Percentiles rank a stretch among this genome's conserved stretches.
These are phyloP conservation scores for Athene noctua DNA, from an alignment of 2,113 vertebrate species.

Conservation along the genomic window DNA sequence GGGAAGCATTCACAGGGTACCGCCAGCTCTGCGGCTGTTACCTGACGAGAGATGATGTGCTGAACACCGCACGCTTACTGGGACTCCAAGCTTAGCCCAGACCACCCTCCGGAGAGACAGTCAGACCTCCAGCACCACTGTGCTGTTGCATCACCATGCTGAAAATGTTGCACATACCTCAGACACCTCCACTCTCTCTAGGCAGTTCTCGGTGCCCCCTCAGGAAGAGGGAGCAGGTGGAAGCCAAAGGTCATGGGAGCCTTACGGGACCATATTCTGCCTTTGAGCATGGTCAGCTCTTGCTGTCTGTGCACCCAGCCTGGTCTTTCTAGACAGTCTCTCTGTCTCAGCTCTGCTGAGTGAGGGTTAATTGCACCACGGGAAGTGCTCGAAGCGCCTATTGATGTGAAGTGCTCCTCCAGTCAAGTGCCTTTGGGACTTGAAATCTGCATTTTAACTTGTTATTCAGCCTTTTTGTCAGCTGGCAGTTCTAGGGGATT, in stretches of 20 bases:
- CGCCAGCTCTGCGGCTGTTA: slow-evolving; percentile 93
- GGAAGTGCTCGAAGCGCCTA: not conserved
- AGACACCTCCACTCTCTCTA: not conserved
- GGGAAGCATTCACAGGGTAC: slow-evolving; percentile 89
- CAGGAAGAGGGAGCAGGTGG: not conserved
- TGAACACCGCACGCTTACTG: slow-evolving; percentile 84
- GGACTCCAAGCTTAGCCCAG: slow-evolving; percentile 80
- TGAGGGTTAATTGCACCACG: accelerated
- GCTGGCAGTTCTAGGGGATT: not conserved
- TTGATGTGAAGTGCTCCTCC: not conserved
- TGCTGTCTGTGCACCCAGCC: not conserved
- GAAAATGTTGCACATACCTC: not conserved
- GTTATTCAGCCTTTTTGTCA: not conserved
- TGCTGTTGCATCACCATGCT: accelerated
- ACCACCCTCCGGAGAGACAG: not conserved
- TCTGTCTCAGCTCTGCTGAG: not conserved
- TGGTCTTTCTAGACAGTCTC: not conserved
- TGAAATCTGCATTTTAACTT: not conserved
- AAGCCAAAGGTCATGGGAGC: not conserved
- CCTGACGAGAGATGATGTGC: slow-evolving; percentile 87
- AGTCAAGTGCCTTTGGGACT: slow-evolving; percentile 46
- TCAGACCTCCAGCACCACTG: not conserved
- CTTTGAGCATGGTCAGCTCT: not conserved
- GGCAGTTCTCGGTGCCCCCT: not conserved
- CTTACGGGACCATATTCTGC: not conserved